These are phyloP conservation scores for Alces alces DNA, from an alignment of 2,113 vertebrate species.

Conservation along the genomic window DNA sequence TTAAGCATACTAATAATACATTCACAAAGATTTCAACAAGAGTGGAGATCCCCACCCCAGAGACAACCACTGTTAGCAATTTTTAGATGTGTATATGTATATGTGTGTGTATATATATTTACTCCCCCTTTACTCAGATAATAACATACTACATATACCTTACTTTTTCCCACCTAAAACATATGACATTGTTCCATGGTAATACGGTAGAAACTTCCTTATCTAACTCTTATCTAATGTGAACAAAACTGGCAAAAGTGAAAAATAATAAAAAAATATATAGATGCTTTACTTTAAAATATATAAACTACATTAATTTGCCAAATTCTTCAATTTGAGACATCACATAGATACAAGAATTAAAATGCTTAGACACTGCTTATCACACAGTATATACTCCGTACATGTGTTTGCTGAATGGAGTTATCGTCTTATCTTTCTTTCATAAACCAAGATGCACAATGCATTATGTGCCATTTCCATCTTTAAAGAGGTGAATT, in stretches of 20 bases:
- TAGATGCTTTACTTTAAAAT: neutral
- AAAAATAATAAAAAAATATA: neutral
- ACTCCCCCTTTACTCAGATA: neutral
- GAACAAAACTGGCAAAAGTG: neutral
- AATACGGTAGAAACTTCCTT: neutral
- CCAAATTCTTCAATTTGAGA: neutral
- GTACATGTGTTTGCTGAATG: neutral
- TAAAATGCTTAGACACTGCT: neutral
- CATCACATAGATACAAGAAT: neutral
- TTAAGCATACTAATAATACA: neutral
- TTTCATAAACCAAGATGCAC: neutral
- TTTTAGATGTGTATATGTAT: neutral
- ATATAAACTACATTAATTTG: neutral
- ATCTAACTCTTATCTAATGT: neutral
- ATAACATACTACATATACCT: neutral
- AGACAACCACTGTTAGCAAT: neutral
- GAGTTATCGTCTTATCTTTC: neutral
- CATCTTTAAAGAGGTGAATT: neutral
- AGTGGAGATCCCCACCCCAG: neutral
- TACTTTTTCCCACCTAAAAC: neutral
- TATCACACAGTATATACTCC: neutral
- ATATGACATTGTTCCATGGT: neutral
- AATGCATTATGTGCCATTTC: neutral
- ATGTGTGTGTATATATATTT: neutral
- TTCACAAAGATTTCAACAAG: neutral